A percentile compares a stretch with the other conserved stretches of the same genome.
phyloP scores from a whole-genome alignment of 2,797 vertebrate species.

The Gallinago nigripennis region DNA sequence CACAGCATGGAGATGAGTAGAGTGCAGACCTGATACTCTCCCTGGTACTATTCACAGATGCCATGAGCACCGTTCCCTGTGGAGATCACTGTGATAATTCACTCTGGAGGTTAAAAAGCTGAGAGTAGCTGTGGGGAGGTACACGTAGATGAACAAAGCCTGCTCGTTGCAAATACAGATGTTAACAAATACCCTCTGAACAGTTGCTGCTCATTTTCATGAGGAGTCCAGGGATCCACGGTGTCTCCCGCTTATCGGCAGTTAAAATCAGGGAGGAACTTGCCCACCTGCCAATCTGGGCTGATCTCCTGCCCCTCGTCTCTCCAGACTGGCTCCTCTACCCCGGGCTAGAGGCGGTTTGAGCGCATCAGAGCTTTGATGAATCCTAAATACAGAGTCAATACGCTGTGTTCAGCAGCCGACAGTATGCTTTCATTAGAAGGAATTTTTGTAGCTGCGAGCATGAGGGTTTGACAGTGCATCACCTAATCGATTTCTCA shows the following conservation, averaged over 20 bases:
- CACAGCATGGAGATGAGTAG: neutral
- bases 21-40: neutral
- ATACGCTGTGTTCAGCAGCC: neutral
- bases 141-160: neutral
- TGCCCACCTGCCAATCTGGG: fast-evolving
- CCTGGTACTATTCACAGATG: fast-evolving
- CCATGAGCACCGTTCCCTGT: fast-evolving
- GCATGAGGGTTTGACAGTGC: neutral
- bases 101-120: neutral
- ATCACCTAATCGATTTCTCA: constrained; percentile 1
- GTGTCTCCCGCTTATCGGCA: neutral
- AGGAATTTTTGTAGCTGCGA: constrained; percentile 2
- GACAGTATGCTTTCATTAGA: neutral
- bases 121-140: neutral
- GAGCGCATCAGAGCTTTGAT: neutral
- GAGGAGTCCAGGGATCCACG: neutral
- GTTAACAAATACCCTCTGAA: neutral
- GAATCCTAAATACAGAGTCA: neutral
- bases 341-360: neutral
- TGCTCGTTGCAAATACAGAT: neutral
- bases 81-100: neutral
- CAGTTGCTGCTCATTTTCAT: neutral
- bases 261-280: neutral
- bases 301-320: neutral
- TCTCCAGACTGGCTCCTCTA: neutral